Percentiles rank a stretch among this genome's conserved stretches.
Conservation (phyloP, 2,797 vertebrate genomes). For the Danio kyathit region DNA sequence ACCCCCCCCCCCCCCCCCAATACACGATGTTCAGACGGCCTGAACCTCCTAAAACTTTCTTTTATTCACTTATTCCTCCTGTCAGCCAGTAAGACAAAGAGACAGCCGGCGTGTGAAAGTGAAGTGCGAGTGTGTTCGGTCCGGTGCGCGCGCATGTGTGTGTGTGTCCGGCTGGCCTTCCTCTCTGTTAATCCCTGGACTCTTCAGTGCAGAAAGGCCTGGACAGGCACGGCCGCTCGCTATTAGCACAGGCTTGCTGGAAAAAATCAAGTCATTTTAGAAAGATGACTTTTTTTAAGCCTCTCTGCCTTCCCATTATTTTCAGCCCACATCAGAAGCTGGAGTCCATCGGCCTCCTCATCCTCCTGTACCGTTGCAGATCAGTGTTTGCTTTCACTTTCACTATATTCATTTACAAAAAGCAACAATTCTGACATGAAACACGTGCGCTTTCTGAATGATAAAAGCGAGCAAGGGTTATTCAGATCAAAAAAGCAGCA, state of each 20-base stretch:
- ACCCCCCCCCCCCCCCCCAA: too few relatives aligned
- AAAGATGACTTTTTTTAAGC: slow-evolving; percentile 68
- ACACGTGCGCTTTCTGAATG: too few relatives aligned
- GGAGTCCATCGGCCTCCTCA: slow-evolving; percentile 21
- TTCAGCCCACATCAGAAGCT: slow-evolving; percentile 61
- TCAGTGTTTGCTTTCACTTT: background rate
- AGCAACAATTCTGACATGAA: too few relatives aligned
- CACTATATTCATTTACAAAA: too few relatives aligned
- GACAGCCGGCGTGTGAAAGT: background rate
- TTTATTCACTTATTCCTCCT: slow-evolving; percentile 23
- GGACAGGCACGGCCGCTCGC: slow-evolving; percentile 73
- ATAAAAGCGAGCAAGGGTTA: too few relatives aligned
- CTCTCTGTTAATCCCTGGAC: slow-evolving; percentile 76
- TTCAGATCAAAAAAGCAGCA: too few relatives aligned
- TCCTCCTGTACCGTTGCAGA: slow-evolving; percentile 20
- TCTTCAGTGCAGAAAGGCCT: slow-evolving; percentile 74
- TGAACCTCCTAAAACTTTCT: slow-evolving; percentile 27
- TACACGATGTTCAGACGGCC: too few relatives aligned
- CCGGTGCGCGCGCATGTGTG: slow-evolving; percentile 60
- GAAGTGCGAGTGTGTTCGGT: slow-evolving; percentile 45
- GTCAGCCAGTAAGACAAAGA: background rate
- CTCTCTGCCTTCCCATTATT: slow-evolving; percentile 65
- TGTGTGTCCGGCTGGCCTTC: slow-evolving; percentile 72
- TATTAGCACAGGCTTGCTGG: slow-evolving; percentile 70
- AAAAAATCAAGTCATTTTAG: slow-evolving; percentile 71